These are phyloP conservation scores for Notechis scutatus DNA, from an alignment of 2,113 vertebrate species.

Conservation along the genomic window DNA sequence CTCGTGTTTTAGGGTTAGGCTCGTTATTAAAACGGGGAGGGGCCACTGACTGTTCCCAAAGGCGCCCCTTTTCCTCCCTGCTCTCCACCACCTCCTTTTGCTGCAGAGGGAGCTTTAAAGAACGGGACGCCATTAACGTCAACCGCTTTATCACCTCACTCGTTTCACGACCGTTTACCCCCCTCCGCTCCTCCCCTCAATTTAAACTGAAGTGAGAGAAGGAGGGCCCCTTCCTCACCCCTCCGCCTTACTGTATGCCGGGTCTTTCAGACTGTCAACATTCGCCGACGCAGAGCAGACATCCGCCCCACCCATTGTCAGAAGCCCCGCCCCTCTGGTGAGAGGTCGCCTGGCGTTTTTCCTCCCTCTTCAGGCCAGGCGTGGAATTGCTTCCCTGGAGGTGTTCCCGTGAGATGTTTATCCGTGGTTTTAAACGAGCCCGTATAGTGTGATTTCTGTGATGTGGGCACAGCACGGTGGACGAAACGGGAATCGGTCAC, in stretches of 20 bases:
- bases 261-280: constrained; percentile 21
- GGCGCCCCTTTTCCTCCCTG: neutral
- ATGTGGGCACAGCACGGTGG: neutral
- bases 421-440: neutral
- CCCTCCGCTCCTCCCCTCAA: neutral
- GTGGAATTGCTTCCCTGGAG: neutral
- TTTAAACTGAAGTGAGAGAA: too few species aligned
- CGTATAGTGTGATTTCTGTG: neutral
- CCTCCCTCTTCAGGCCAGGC: neutral
- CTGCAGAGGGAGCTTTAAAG: neutral
- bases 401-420: neutral
- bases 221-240: accelerated
- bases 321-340: neutral
- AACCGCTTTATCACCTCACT: neutral
- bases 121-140: neutral
- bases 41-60: neutral
- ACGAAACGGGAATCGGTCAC: neutral
- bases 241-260: neutral
- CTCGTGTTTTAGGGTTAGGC: neutral
- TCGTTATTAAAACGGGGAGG: neutral
- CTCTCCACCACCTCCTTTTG: neutral
- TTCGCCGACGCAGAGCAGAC: neutral
- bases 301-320: neutral
- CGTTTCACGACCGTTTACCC: neutral
- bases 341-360: neutral